phyloP scores from a whole-genome alignment of 1,140 invertebrate species.

The Drosophila yakuba region DNA sequence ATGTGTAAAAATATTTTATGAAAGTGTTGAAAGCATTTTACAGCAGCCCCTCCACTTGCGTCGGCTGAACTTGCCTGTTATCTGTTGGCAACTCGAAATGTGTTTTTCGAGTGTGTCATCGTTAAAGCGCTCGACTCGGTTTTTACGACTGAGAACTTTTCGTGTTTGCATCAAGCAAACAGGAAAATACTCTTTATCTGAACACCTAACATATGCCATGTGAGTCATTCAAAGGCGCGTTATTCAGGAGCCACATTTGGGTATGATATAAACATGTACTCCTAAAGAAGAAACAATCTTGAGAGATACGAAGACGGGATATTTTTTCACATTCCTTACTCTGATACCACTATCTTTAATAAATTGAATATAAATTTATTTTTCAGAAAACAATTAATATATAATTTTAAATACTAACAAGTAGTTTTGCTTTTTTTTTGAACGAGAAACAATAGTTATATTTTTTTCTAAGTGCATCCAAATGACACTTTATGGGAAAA shows the following conservation, averaged over 20 bases:
- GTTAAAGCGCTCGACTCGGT: slow-evolving; percentile 57
- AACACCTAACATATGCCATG: slow-evolving; percentile 14
- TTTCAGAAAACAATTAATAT: too few relatives aligned
- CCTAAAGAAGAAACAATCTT: neutral
- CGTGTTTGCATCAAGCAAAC: slow-evolving; percentile 15
- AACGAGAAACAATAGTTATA: too few relatives aligned
- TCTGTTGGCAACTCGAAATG: slow-evolving; percentile 59
- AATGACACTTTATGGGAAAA: slow-evolving; percentile 1
- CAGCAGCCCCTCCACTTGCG: slow-evolving; percentile 19
- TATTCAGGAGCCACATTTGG: slow-evolving; percentile 17
- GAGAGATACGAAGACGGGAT: too few relatives aligned
- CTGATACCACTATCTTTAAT: too few relatives aligned
- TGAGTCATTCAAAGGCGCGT: slow-evolving; percentile 13
- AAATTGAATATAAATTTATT: too few relatives aligned
- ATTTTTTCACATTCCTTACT: too few relatives aligned
- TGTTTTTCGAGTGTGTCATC: slow-evolving; percentile 64
- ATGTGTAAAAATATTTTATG: slow-evolving; percentile 73
- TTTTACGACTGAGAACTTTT: slow-evolving; percentile 56
- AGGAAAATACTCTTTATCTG: slow-evolving; percentile 55
- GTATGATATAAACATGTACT: neutral
- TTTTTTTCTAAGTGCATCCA: slow-evolving; percentile 4
- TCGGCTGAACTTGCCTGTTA: slow-evolving; percentile 48
- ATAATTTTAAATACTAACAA: too few relatives aligned
- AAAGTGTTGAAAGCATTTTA: slow-evolving; percentile 69
- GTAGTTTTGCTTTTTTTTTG: too few relatives aligned